Evolutionary conservation across 1,140 invertebrate genomes (phyloP).

Genomic region (Nasonia longicornis): DNA sequence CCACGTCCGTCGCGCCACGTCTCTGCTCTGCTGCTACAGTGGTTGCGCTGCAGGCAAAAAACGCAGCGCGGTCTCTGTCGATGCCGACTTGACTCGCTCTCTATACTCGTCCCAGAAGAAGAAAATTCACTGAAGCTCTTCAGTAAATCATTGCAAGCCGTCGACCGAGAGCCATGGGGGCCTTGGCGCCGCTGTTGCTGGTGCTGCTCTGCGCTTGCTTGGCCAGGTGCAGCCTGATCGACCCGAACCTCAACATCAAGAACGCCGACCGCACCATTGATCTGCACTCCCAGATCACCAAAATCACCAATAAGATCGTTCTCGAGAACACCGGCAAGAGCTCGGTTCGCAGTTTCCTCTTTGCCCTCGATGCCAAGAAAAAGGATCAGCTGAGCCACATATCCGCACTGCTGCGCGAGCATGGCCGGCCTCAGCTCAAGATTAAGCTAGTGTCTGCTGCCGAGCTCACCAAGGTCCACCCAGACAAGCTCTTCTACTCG

Average conservation of each 20-base stretch:
- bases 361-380: slow-evolving; percentile 76
- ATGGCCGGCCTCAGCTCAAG: slow-evolving; percentile 74
- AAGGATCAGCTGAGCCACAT: slow-evolving; percentile 81
- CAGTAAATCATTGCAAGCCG: neutral
- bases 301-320: slow-evolving; percentile 82
- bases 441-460: slow-evolving; percentile 71
- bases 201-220: neutral
- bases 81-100: slow-evolving; percentile 33
- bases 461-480: slow-evolving; percentile 53
- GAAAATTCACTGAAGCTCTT: neutral
- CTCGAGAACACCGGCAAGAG: slow-evolving; percentile 84
- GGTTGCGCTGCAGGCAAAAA: neutral
- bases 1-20: slow-evolving; percentile 51
- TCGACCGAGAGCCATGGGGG: slow-evolving; percentile 42
- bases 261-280: slow-evolving; percentile 90
- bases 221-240: slow-evolving; percentile 38
- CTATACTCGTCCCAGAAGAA: neutral
- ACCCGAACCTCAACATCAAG: slow-evolving; percentile 76
- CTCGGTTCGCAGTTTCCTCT: slow-evolving; percentile 77
- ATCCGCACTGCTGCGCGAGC: slow-evolving; percentile 74
- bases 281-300: slow-evolving; percentile 88
- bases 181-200: neutral
- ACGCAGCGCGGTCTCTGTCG: slow-evolving; percentile 36
- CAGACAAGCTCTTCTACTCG: slow-evolving; percentile 71
- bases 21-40: neutral